phyloP scores from a whole-genome alignment of 2,797 vertebrate genomes.

The Hephaestus fuliginosus region DNA sequence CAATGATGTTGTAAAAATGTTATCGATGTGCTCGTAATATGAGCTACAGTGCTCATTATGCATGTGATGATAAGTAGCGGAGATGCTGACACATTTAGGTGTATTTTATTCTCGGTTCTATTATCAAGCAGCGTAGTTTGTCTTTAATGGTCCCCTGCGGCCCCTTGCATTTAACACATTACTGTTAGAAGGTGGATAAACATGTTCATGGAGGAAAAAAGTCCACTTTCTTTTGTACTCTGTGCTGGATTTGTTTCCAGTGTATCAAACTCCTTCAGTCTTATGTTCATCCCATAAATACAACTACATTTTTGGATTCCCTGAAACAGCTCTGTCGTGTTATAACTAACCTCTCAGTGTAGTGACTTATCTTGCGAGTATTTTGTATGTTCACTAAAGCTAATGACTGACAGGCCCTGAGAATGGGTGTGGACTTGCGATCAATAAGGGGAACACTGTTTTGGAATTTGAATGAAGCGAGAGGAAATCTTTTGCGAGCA shows the following conservation, averaged over 20 bases:
- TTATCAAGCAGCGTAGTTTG: constrained; percentile 62
- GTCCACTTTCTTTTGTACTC: not conserved
- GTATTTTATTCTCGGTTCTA: constrained; percentile 65
- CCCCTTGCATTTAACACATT: constrained; percentile 48
- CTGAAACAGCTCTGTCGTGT: not conserved
- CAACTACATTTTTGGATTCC: not conserved
- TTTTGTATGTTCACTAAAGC: constrained; percentile 3
- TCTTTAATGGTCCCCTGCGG: constrained; percentile 59
- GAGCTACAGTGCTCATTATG: constrained; percentile 67
- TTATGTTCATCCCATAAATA: not conserved
- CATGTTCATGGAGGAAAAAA: constrained; percentile 32
- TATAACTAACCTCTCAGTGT: not conserved
- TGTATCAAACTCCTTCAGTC: not conserved
- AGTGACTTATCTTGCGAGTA: not conserved
- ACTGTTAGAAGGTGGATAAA: constrained; percentile 42
- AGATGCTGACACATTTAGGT: constrained; percentile 74
- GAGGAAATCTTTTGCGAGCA: not conserved
- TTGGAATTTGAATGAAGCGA: constrained; percentile 30
- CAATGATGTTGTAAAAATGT: constrained; percentile 72
- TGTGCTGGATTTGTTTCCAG: constrained; percentile 14
- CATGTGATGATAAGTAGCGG: constrained; percentile 65
- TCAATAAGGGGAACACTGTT: constrained; percentile 10
- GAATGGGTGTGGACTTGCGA: constrained; percentile 6
- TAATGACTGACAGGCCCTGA: constrained; percentile 13
- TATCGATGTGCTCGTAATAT: constrained; percentile 69